phyloP scores from a whole-genome alignment of 2,797 vertebrate genomes.

The Spea hammondii region DNA sequence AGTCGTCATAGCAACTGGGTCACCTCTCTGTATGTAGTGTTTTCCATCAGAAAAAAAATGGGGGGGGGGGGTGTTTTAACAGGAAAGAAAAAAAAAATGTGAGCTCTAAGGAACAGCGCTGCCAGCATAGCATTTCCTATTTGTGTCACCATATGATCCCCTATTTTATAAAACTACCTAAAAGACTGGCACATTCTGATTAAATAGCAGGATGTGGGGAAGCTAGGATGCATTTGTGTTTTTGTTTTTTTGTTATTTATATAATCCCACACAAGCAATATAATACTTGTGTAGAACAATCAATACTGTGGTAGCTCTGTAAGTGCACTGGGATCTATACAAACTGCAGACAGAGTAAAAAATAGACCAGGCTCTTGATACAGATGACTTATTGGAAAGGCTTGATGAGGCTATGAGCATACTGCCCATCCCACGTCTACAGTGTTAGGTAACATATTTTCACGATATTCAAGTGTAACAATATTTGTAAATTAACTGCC shows the following conservation, averaged over 20 bases:
- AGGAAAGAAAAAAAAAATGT: background rate
- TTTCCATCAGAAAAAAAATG: conserved; percentile 25
- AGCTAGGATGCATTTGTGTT: background rate
- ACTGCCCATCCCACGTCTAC: too few species aligned
- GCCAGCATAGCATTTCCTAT: conserved; percentile 8
- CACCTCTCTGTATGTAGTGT: conserved; percentile 42
- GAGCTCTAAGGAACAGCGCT: conserved; percentile 12
- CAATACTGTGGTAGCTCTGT: too few species aligned
- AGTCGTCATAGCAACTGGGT: conserved; percentile 50
- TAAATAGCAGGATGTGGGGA: background rate
- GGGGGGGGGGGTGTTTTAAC: conserved; percentile 18
- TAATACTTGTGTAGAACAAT: too few species aligned
- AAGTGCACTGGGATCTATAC: too few species aligned
- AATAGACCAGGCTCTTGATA: too few species aligned
- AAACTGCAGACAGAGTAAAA: too few species aligned
- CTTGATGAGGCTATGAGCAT: too few species aligned
- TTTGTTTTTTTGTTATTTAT: background rate
- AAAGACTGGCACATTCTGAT: background rate
- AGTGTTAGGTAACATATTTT: too few species aligned
- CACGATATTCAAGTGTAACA: too few species aligned
- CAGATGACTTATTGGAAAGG: too few species aligned
- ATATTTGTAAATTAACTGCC: too few species aligned
- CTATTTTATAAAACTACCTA: background rate
- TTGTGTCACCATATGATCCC: conserved; percentile 8
- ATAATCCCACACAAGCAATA: background rate